phyloP scores from a whole-genome alignment of 92 coral and sea anemone genomes.

The Desmophyllum pertusum region DNA sequence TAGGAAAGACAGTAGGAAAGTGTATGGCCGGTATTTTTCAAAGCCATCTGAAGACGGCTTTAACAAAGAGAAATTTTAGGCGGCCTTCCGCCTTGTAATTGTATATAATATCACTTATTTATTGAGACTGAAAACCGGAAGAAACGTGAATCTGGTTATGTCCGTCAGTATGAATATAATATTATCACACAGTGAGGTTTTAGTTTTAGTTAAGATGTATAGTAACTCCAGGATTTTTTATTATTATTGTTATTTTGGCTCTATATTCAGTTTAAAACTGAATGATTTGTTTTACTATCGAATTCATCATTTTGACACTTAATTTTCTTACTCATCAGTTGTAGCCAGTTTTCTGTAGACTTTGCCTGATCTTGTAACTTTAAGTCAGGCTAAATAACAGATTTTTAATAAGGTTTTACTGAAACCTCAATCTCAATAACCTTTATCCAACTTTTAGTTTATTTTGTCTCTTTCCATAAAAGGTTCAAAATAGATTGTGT shows the following conservation, averaged over 20 bases:
- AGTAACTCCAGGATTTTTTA: neutral
- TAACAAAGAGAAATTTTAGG: neutral
- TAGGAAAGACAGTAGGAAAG: neutral
- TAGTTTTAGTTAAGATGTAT: neutral
- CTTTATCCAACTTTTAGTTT: no score
- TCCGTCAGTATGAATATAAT: neutral
- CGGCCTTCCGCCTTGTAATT: conserved; percentile 3
- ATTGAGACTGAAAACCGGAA: neutral
- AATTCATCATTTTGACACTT: neutral
- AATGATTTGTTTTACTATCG: neutral
- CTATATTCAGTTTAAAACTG: neutral
- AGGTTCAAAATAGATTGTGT: no score
- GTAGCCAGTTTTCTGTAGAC: neutral
- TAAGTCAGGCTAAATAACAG: no score
- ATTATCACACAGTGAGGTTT: neutral
- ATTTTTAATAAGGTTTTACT: neutral
- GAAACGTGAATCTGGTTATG: neutral
- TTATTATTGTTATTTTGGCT: neutral
- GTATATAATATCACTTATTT: neutral
- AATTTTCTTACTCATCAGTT: neutral
- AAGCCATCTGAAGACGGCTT: conserved; percentile 3
- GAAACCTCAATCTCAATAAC: neutral
- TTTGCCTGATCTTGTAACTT: neutral
- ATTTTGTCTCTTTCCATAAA: neutral
- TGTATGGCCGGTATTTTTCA: neutral